phyloP scores from a whole-genome alignment of 2,113 vertebrate genomes.

The Aix galericulata region DNA sequence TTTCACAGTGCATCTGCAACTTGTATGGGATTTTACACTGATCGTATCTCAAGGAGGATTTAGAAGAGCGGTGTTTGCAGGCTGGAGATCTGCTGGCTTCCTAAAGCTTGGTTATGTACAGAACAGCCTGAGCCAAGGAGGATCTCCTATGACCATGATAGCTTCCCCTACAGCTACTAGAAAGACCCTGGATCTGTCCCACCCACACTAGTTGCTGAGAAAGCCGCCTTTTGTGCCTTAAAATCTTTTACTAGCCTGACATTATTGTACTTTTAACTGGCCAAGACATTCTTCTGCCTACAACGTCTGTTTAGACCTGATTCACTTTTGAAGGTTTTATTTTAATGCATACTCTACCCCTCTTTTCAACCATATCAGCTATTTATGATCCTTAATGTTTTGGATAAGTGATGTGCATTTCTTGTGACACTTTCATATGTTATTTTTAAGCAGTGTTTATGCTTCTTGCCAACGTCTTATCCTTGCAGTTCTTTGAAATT shows the following conservation, averaged over 20 bases:
- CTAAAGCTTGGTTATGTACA: rapidly evolving
- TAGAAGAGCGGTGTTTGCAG: neutral
- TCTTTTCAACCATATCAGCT: neutral
- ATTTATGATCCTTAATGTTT: neutral
- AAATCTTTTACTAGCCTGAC: neutral
- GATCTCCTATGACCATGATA: neutral
- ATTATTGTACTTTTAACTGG: neutral
- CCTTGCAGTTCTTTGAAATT: constrained; percentile 25
- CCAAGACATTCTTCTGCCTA: neutral
- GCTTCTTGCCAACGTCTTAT: constrained; percentile 38
- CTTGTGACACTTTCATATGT: constrained; percentile 24
- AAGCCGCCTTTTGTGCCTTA: neutral
- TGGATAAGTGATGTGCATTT: constrained; percentile 7
- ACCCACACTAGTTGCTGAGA: rapidly evolving
- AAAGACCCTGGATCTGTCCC: neutral
- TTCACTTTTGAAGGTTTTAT: neutral
- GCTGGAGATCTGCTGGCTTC: neutral
- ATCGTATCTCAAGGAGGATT: neutral
- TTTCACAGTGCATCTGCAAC: neutral
- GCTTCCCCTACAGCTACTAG: neutral
- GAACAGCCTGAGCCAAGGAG: neutral
- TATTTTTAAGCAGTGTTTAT: constrained; percentile 41
- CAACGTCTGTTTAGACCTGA: neutral
- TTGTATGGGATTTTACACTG: neutral
- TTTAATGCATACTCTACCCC: neutral